A percentile compares a stretch with the other conserved stretches of the same genome.
Evolutionary conservation across 2,797 vertebrate species (phyloP).

Genomic region (Nannoperca australis): DNA sequence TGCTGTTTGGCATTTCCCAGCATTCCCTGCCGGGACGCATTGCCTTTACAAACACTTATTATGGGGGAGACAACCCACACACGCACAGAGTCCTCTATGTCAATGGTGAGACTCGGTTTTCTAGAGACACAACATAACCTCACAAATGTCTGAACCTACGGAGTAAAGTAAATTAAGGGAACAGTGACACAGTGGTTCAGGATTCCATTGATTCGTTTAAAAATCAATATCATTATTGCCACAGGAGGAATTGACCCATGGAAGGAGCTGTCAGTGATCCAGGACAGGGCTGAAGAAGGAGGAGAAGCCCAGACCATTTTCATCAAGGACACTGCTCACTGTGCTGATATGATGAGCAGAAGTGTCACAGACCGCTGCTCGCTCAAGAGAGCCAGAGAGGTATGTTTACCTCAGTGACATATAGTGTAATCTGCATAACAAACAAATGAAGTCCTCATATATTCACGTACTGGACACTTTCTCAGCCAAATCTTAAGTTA

Average conservation of each 20-base stretch:
- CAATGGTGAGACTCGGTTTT: constrained; percentile 82
- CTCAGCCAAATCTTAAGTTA: not conserved
- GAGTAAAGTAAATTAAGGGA: not conserved
- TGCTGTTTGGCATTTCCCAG: constrained; percentile 85
- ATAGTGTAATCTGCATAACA: constrained; percentile 1
- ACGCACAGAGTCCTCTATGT: constrained; percentile 88
- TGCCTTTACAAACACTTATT: constrained; percentile 88
- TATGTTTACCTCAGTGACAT: constrained; percentile 40
- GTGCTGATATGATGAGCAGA: constrained; percentile 85
- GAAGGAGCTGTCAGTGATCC: constrained; percentile 86
- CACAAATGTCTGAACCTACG: not conserved
- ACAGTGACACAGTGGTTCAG: not conserved
- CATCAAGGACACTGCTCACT: constrained; percentile 87
- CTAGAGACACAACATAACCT: not conserved
- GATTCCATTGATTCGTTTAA: not conserved
- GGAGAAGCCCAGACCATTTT: constrained; percentile 77
- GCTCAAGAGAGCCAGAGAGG: constrained; percentile 85
- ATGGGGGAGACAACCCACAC: constrained; percentile 80
- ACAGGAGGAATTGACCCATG: constrained; percentile 90
- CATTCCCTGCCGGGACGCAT: constrained; percentile 74
- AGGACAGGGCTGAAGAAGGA: constrained; percentile 52
- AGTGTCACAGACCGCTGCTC: constrained; percentile 76
- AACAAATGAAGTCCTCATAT: not conserved
- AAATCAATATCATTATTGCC: not conserved
- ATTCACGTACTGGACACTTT: not conserved